Base-by-base conservation (phyloP, 2,113 vertebrate genomes). In the Toxostoma redivivum region DNA sequence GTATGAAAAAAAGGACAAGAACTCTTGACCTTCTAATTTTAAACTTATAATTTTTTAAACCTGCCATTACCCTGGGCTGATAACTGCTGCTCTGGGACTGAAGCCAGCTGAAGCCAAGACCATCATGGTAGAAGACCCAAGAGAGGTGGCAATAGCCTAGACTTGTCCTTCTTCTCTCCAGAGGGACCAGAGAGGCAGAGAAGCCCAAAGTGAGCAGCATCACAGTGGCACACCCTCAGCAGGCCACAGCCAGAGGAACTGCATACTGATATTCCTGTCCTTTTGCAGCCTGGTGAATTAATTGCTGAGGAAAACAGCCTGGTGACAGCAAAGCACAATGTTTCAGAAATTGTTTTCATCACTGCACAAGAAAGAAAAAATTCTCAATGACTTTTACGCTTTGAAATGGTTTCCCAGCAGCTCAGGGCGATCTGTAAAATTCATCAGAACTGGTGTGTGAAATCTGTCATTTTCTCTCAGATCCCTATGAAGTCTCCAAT, bases 381-480 rank as follows among this genome's bases (percentile, higher is more conserved):
- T 73, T 71, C 73, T 81, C 91, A 86, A 42, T 82, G 62, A 71
- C 54, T 94, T 87, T 14, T 74, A 31, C 0, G 25, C 86, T 91
- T 94, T 84, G 88, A 95, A 92, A 94, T 65, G 30, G 51, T 48
- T 92, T 71, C 70, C 60, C 81, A 65, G 77, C 45, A 91, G 93
- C 86, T 86, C 83, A 72, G 70, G 82, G 88, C 72, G 1, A 84
- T 69, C 90, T 93, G 65, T 74, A 88, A 79, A 81, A 86, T 94
- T 92, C 54, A 84, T 93, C 82, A 86, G 58, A 91, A 72, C 25
- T 15, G n/a, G 35, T 86, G 64, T 88, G 57, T 93, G 88, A 81
- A 96, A 92, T 79, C 33, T 54, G 61, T 71, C 77, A 18, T 88
- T 90, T 92, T 86, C 57, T 19, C 45, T 90, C n/a, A 42, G 33